Percentiles rank a stretch among this genome's conserved stretches.
These are phyloP conservation scores for Dolichomitus sp. DNA, from an alignment of 2,888 invertebrate genomes.

Conservation along the genomic window DNA sequence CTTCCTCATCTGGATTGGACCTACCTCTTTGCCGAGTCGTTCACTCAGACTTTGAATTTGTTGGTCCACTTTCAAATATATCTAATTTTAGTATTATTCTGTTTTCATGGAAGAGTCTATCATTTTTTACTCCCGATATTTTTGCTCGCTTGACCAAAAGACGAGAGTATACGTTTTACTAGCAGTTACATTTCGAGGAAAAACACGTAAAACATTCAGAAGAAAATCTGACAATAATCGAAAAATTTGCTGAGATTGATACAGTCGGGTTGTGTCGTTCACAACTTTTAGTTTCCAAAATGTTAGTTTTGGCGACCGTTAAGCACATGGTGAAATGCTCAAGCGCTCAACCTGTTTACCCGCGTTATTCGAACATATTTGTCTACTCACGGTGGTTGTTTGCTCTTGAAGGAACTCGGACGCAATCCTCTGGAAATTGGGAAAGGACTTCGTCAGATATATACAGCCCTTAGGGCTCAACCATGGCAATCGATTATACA, in stretches of 20 bases:
- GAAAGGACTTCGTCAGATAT: conserved; percentile 43
- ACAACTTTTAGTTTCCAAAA: background rate
- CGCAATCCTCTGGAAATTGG: conserved; percentile 22
- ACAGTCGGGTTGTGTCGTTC: background rate
- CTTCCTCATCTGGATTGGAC: conserved; percentile 5
- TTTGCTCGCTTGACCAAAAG: too few relatives aligned
- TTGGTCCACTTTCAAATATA: background rate
- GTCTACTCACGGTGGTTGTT: conserved; percentile 30
- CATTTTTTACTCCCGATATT: too few relatives aligned
- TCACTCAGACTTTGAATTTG: conserved; percentile 13
- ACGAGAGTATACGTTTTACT: too few relatives aligned
- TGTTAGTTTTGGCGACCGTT: conserved; percentile 15
- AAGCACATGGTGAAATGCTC: conserved; percentile 23
- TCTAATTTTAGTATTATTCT: too few relatives aligned
- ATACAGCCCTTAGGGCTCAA: conserved; percentile 2
- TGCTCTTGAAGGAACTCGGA: conserved; percentile 25
- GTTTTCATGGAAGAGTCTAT: too few relatives aligned
- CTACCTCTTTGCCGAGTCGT: background rate
- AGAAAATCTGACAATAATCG: background rate
- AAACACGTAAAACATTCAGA: too few relatives aligned
- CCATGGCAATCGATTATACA: conserved; percentile 45
- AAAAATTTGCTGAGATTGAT: background rate
- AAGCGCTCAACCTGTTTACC: conserved; percentile 22
- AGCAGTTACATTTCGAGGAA: too few relatives aligned
- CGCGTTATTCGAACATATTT: conserved; percentile 39